A percentile compares a stretch with the other conserved stretches of the same genome.
Evolutionary conservation across 2,888 invertebrate species (phyloP).

Genomic region (Caenorhabditis wallacei): DNA sequence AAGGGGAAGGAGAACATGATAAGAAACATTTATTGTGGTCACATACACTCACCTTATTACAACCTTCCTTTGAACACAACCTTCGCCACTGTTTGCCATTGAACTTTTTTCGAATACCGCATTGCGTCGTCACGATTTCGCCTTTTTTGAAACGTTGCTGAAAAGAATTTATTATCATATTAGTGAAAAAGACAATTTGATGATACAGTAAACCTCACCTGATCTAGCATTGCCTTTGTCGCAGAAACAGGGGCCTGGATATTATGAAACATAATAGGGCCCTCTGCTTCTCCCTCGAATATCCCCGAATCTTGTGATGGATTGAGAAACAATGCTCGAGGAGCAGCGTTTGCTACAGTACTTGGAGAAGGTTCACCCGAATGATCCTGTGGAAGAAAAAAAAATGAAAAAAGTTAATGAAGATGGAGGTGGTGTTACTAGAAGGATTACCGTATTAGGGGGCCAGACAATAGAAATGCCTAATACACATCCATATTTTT

Average conservation of each 20-base stretch:
- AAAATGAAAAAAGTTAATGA: constrained; percentile 1
- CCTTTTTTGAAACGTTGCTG: constrained; percentile 87
- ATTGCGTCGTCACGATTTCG: constrained; percentile 90
- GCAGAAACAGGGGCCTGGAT: constrained; percentile 50
- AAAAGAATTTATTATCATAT: constrained; percentile 26
- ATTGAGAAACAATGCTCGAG: constrained; percentile 51
- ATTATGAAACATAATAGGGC: constrained; percentile 44
- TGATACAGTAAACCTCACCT: constrained; percentile 33
- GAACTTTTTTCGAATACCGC: constrained; percentile 98
- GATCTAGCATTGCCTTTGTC: constrained; percentile 61
- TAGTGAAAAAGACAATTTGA: too few relatives aligned
- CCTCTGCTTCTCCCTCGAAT: constrained; percentile 49
- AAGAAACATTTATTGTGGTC: constrained; percentile 33
- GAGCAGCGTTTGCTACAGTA: constrained; percentile 39
- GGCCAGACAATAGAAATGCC: constrained; percentile 40
- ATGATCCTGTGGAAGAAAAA: constrained; percentile 36
- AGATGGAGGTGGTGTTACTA: constrained; percentile 15
- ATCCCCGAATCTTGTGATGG: constrained; percentile 60
- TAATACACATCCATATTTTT: constrained; percentile 37
- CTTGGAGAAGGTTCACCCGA: constrained; percentile 47
- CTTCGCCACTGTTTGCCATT: constrained; percentile 99
- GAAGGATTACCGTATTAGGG: constrained; percentile 50
- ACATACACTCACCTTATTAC: constrained; percentile 76
- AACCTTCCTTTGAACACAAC: constrained; percentile 94
- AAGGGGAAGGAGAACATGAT: constrained; percentile 19